Evolutionary conservation across 2,888 invertebrate species (phyloP), one percentile per base, ranked within the genome.

Genomic region (Cryptocheilus praepositus): DNA sequence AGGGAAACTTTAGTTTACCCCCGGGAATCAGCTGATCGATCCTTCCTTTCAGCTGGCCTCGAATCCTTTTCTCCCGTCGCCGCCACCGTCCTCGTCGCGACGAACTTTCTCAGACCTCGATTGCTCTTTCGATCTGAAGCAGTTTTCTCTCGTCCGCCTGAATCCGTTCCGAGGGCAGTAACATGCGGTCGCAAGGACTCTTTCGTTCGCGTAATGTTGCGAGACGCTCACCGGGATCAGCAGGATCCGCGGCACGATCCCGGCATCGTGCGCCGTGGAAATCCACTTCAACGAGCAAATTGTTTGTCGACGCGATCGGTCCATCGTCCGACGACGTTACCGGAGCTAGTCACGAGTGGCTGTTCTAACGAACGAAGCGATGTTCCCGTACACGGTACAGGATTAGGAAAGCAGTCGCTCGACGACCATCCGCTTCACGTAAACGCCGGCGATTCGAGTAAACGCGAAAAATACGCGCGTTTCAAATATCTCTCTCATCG

Each of bases 21-120:
- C 22, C 59, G 70, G 74, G 79, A 73, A 77, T 79, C 79, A 77
- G 72, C 72, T 73, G 79, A 79, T 79, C 79, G 79, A 79, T 79
- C 68, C 60, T 58, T 49, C 54, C 61, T 65, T 73, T 75, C 64
- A 64, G 51, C 63, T 56, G 16, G 18, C 28, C 65, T 65, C 45
- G 61, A 63, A 67, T 73, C 65, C 66, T 71, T 71, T 64, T 72
- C 67, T 61, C 67, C 16, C 28, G 43, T 63, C 49, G 49, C 49
- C 16, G 18, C 46, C 46, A 46, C 16, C n/a, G n/a, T n/a, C n/a
- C n/a, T 45, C 49, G n/a, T 16, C 49, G 49, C 18, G 11, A 36
- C 7, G 36, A 36, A 36, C 49, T 49, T 49, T 49, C 49, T 49
- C 49, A 16, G 49, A 49, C n/a, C 49, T 18, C 18, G 16, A 49